phyloP scores from a whole-genome alignment of 2,797 vertebrate species.

The Jordanella pulchra region DNA sequence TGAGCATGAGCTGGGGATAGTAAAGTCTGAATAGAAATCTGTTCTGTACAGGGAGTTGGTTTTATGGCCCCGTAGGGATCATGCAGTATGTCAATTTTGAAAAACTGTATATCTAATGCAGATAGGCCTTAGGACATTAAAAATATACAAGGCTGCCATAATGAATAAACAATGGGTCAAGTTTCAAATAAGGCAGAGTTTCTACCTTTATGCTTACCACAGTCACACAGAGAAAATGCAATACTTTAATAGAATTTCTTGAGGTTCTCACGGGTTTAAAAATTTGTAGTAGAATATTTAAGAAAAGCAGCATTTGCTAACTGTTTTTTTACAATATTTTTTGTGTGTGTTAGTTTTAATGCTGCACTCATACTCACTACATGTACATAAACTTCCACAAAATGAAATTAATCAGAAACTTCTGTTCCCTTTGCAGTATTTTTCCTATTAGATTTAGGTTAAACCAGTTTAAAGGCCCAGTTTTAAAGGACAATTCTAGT shows the following conservation, averaged over 20 bases:
- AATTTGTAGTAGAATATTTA: neutral
- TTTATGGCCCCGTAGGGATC: neutral
- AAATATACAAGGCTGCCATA: neutral
- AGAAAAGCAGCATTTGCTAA: neutral
- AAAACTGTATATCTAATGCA: no score
- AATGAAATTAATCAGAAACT: neutral
- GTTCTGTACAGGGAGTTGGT: neutral
- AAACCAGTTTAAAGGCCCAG: no score
- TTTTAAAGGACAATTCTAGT: no score
- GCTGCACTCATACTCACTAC: neutral
- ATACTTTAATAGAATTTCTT: neutral
- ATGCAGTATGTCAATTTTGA: no score
- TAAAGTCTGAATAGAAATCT: neutral
- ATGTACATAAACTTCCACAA: neutral
- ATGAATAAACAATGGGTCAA: neutral
- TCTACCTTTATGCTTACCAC: neutral
- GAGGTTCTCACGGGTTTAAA: neutral
- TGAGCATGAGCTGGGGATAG: neutral
- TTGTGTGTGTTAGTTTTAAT: neutral
- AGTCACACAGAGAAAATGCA: neutral
- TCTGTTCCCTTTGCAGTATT: neutral
- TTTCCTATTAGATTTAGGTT: neutral
- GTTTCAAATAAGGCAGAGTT: neutral
- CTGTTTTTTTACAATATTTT: neutral
- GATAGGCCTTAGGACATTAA: neutral